Base-by-base conservation (phyloP, 2,888 invertebrate genomes). In the Cistogaster globosa region DNA sequence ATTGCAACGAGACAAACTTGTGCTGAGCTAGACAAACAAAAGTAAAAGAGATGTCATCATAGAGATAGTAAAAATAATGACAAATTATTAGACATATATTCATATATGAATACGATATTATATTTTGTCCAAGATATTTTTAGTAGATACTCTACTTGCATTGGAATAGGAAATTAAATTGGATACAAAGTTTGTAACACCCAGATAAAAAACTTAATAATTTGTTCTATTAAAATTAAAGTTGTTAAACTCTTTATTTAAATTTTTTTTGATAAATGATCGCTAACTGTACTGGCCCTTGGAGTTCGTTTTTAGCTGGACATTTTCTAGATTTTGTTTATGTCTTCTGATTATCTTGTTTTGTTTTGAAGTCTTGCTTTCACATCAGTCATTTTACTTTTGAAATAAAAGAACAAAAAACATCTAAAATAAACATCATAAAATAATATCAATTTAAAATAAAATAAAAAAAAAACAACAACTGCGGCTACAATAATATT, bases 361-460 rank as follows among this genome's bases (percentile, higher is more conserved):
- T 74, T 71, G 81, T 76, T 83, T 82, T 87, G 53, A 75, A 78
- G 79, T 72, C 76, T 86, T 69, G 68, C 60, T 86, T 83, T 77
- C 72, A 53, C 16, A 68, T 84, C 65, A 80, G 72, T 80, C 65
- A 67, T 74, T 72, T 60, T 58, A n/a, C 58, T 51, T 68, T 60
- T 26, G 0, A 51, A 72, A 67, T 53, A n/a, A 26, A 57, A 55
- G 22, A 71, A 62, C 60, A 55, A 32, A 32, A 32, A 32, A 42
- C 26, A 45, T 14, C 51, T 60, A 84, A 74, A 69, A 79, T n/a
- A n/a, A n/a, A n/a, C n/a, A n/a, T n/a, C n/a, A n/a, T n/a, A n/a
- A 78, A 74, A 79, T 80, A 48, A 79, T 74, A 65, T 84, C 71
- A 82, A 82, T 81, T 75, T 45, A 81, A 20, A 55, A 58, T 58